Base-by-base conservation (phyloP, 2,797 vertebrate genomes). In the Myoxocephalus aenaeus region DNA sequence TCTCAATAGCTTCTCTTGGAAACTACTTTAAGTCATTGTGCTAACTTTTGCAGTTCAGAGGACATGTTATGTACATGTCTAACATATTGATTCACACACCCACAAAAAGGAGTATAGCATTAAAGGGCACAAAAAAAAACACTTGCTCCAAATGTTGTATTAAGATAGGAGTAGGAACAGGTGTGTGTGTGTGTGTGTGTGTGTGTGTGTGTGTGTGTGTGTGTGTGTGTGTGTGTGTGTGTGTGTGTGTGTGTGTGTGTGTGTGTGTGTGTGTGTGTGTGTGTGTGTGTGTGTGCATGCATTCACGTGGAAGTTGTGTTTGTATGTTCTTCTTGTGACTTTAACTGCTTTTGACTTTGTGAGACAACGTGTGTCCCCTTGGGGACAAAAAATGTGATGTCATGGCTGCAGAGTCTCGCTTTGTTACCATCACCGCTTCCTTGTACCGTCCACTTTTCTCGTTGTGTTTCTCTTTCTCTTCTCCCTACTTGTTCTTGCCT, bases 381-480 rank as follows among this genome's bases (percentile, higher is more conserved):
- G 46, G 83, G 88, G 75, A 88, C 63, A 70, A 75, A 80, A 82
- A 82, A 75, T 70, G 65, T 90, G 86, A 92, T 87, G 87, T 89
- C 86, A 90, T 88, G 50, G 86, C 54, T 69, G 71, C 57, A 36
- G 61, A 90, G 90, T 93, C 89, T 81, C 46, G 25, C 82, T 91
- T 87, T 83, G 83, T 93, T 91, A 88, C 1, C 75, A 62, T 93
- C 88, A 89, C 61, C 46, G 46, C 48, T 65, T 80, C 68, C 14
- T 82, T 81, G 69, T 82, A 25, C 69, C 62, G 10, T 82, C 40
- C 38, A 51, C 70, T 85, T 63, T 56, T 69, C 40, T 72, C 58
- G 68, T 58, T 62, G 20, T 27, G n/a, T 66, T 58, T 63, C 54
- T 61, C 51, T 61, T 57, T 22, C 27, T 57, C 32, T n/a, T 44